These are phyloP conservation scores for Tethya wilhelma DNA, from an alignment of 37 sponge, comb jelly and placozoan genomes.

Conservation along the genomic window DNA sequence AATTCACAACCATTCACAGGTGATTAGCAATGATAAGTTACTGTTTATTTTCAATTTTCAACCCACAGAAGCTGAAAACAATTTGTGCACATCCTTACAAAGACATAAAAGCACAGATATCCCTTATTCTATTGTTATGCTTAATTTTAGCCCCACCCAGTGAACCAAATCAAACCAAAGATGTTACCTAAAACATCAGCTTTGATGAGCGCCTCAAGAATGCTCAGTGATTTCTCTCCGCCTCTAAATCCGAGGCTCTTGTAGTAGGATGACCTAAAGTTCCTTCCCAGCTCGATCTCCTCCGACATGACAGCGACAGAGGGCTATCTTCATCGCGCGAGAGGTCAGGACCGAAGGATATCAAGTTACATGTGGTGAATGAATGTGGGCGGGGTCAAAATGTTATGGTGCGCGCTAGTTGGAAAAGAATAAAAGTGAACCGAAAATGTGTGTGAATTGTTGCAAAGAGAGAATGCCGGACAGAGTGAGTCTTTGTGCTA, in stretches of 20 bases:
- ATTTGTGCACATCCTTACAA: background rate
- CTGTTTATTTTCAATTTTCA: background rate
- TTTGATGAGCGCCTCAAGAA: constrained; percentile 48
- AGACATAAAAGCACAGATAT: too few relatives aligned
- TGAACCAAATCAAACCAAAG: too few relatives aligned
- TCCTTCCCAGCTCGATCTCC: background rate
- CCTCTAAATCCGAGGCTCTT: constrained; percentile 60
- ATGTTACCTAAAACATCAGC: constrained; percentile 44
- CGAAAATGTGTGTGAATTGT: constrained; percentile 77
- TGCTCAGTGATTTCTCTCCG: constrained; percentile 33
- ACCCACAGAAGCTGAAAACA: background rate
- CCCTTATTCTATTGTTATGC: too few relatives aligned
- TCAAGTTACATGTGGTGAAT: background rate
- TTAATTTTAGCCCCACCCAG: background rate
- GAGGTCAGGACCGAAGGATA: background rate
- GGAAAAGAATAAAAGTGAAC: background rate
- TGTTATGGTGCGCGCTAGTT: constrained; percentile 13
- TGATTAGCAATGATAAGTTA: background rate
- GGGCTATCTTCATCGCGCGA: background rate
- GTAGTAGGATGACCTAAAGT: constrained; percentile 75
- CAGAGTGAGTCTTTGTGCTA: constrained; percentile 59
- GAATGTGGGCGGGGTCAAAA: too few relatives aligned
- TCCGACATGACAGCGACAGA: background rate
- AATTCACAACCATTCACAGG: too few relatives aligned
- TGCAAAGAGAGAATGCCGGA: constrained; percentile 68